A percentile compares a stretch with the other conserved stretches of the same genome.
Conservation (phyloP, 64 coral and sea anemone species). For the Dendronephthya gigantea region DNA sequence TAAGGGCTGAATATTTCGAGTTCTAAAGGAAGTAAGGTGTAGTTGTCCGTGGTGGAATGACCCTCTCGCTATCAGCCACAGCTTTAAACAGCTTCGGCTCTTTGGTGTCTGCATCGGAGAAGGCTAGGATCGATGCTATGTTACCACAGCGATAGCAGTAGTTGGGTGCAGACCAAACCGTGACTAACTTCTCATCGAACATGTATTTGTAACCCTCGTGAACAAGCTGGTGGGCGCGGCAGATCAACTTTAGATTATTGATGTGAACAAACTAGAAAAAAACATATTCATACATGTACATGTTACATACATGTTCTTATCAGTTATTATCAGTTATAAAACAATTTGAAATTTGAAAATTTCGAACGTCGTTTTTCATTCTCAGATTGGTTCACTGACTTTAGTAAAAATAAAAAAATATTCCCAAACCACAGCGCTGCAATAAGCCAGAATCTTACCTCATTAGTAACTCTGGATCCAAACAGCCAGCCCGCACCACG, state of each 20-base stretch:
- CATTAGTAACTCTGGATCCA: conserved; percentile 83
- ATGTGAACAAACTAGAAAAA: conserved; percentile 81
- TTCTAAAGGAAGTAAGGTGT: conserved; percentile 82
- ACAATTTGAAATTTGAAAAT: background rate
- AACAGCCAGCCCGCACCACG: conserved; percentile 94
- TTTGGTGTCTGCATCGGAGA: conserved; percentile 75
- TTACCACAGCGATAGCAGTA: conserved; percentile 99
- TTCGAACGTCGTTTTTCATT: too few relatives aligned
- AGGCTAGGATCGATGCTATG: conserved; percentile 91
- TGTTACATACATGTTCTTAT: background rate
- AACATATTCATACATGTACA: too few relatives aligned
- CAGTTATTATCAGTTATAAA: background rate
- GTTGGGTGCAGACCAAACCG: conserved; percentile 96
- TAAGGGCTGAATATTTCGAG: too few relatives aligned
- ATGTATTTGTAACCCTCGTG: conserved; percentile 98
- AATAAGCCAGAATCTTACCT: conserved; percentile 37
- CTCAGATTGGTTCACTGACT: too few relatives aligned
- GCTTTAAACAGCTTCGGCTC: conserved; percentile 96
- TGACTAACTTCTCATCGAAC: conserved; percentile 97
- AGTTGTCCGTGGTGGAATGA: conserved; percentile 87
- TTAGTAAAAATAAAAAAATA: too few relatives aligned
- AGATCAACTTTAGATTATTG: conserved; percentile 95
- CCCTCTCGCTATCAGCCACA: conserved; percentile 81
- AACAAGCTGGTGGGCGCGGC: conserved; percentile 79
- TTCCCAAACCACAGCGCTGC: too few relatives aligned